phyloP scores from a whole-genome alignment of 64 coral and sea anemone genomes.

The Exaiptasia diaphana region DNA sequence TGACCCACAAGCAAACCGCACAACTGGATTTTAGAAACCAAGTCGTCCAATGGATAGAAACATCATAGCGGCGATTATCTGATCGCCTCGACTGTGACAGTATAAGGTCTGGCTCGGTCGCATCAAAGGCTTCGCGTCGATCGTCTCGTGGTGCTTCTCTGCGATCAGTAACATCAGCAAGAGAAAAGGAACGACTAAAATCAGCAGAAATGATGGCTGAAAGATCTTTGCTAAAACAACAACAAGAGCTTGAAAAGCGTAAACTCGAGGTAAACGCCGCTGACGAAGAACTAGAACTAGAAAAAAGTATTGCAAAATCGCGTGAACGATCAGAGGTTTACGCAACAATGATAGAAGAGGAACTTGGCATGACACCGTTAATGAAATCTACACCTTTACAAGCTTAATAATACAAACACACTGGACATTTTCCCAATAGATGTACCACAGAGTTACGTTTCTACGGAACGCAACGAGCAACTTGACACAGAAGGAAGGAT shows the following conservation, averaged over 20 bases:
- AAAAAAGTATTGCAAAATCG: slow-evolving; percentile 21
- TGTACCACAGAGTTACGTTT: too few species aligned
- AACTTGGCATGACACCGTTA: background rate
- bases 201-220: background rate
- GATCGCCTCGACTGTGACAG: background rate
- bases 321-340: slow-evolving; percentile 4
- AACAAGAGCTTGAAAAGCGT: background rate
- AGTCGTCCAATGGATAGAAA: background rate
- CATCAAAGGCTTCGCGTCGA: background rate
- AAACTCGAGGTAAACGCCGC: background rate
- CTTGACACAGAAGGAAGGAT: background rate
- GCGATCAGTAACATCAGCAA: background rate
- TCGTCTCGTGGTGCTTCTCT: background rate
- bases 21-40: background rate
- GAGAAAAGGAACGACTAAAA: background rate
- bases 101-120: background rate
- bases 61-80: background rate
- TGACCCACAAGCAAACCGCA: background rate
- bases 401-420: too few species aligned
- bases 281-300: slow-evolving; percentile 8
- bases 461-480: background rate
- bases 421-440: too few species aligned
- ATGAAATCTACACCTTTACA: background rate
- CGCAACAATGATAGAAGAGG: background rate
- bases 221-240: background rate